Evolutionary conservation across 2,113 vertebrate genomes (phyloP).

Genomic region (Varanus salvator): DNA sequence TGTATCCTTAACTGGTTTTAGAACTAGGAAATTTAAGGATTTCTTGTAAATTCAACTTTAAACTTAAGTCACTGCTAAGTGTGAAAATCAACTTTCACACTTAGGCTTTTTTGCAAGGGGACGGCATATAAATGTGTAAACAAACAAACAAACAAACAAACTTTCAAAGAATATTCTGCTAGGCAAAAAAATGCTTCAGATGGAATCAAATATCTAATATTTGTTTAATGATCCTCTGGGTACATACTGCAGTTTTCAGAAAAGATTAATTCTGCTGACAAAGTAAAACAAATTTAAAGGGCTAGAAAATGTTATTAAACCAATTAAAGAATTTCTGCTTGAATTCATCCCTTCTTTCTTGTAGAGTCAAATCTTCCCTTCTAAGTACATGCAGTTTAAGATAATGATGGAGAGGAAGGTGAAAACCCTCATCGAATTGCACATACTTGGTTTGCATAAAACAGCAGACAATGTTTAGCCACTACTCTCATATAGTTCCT

Average conservation of each 20-base stretch:
- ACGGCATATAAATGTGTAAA: too few relatives aligned
- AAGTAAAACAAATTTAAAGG: constrained; percentile 1
- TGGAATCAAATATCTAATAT: constrained; percentile 7
- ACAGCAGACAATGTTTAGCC: background rate
- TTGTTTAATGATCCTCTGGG: constrained; percentile 7
- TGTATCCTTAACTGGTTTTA: too few relatives aligned
- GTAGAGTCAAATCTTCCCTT: constrained; percentile 9
- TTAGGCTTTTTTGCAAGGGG: too few relatives aligned
- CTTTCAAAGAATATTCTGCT: constrained; percentile 7
- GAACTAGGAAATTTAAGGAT: background rate
- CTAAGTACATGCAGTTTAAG: background rate
- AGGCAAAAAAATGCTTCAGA: background rate
- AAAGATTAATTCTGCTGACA: background rate
- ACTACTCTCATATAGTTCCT: background rate
- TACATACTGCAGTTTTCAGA: background rate
- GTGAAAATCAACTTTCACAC: constrained; percentile 11
- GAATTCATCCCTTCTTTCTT: constrained; percentile 5
- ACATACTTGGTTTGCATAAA: background rate
- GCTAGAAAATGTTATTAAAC: constrained; percentile 12
- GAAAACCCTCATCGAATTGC: background rate
- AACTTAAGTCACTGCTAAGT: background rate
- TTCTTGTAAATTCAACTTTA: background rate
- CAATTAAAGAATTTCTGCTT: constrained; percentile 1
- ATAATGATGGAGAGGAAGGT: background rate
- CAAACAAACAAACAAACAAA: too few relatives aligned